Conservation (phyloP, 2,888 invertebrate species). For the Chalcis sispes region DNA sequence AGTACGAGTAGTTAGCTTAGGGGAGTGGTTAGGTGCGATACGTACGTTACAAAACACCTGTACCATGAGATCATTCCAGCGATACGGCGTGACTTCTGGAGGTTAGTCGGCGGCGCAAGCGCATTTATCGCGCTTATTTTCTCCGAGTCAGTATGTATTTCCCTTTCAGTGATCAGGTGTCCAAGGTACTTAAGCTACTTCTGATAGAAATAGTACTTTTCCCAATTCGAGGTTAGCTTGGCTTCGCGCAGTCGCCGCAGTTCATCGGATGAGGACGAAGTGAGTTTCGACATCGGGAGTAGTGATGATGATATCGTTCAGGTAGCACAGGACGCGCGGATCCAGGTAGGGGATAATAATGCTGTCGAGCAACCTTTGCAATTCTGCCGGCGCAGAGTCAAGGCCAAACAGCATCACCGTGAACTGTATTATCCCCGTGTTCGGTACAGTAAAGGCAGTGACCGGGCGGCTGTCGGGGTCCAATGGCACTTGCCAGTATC, state of each 20-base stretch:
- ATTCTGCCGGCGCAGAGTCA: slow-evolving; percentile 49
- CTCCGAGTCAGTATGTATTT: neutral
- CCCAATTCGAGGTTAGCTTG: neutral
- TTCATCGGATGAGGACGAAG: too few species aligned
- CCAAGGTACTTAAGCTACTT: neutral
- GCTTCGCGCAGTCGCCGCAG: neutral
- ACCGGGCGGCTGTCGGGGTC: slow-evolving; percentile 53
- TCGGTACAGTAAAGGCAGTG: slow-evolving; percentile 67
- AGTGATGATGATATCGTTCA: slow-evolving; percentile 42
- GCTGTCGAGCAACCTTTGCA: neutral
- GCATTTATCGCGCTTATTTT: neutral
- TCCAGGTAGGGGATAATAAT: neutral
- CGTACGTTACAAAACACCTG: neutral
- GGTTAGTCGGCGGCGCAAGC: neutral
- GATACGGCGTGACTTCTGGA: neutral
- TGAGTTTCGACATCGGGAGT: neutral
- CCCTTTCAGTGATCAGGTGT: neutral
- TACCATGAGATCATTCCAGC: neutral
- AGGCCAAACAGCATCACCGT: slow-evolving; percentile 64
- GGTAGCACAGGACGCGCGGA: slow-evolving; percentile 3
- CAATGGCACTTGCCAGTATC: slow-evolving; percentile 62
- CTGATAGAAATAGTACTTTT: neutral
- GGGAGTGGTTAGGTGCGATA: neutral
- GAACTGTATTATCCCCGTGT: slow-evolving; percentile 64
- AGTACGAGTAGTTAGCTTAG: neutral